These are phyloP conservation scores for Drosophila neotestacea DNA, from an alignment of 2,888 invertebrate genomes.

Conservation along the genomic window DNA sequence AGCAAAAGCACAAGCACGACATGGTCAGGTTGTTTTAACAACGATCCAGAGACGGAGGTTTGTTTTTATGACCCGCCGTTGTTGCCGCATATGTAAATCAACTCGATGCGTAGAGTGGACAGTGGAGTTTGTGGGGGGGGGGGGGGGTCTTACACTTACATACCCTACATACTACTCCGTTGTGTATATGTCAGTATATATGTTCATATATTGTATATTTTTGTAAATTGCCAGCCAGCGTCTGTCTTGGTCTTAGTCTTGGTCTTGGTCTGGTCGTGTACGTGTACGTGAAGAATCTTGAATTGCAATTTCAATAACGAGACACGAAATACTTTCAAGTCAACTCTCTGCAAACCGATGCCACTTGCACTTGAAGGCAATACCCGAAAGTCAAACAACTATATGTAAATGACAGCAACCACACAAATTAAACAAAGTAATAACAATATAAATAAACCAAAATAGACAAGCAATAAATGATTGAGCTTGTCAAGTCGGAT, in stretches of 20 bases:
- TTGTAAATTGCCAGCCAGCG: neutral
- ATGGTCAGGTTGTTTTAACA: conserved; percentile 77
- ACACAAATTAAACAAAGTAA: conserved; percentile 8
- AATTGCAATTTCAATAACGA: conserved; percentile 78
- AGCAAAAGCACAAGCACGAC: conserved; percentile 52
- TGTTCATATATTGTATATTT: neutral
- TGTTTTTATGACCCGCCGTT: conserved; percentile 62
- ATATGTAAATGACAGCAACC: conserved; percentile 9
- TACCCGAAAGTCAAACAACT: conserved; percentile 34
- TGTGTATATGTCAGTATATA: neutral
- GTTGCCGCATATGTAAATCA: conserved; percentile 69
- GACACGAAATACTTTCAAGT: conserved; percentile 78
- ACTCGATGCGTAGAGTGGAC: conserved; percentile 57
- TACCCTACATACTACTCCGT: neutral
- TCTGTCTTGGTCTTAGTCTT: neutral
- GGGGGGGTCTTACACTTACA: neutral
- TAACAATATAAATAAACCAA: conserved; percentile 15
- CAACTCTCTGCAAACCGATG: conserved; percentile 57
- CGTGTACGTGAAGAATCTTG: conserved; percentile 78
- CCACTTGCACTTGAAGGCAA: conserved; percentile 64
- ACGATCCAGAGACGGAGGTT: conserved; percentile 52
- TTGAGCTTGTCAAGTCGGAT: neutral
- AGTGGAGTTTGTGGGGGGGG: conserved; percentile 2
- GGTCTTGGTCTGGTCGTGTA: conserved; percentile 18
- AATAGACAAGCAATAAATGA: neutral